A percentile compares a stretch with the other conserved stretches of the same genome.
phyloP scores from a whole-genome alignment of 2,113 vertebrate genomes.

The Eolophus roseicapilla region DNA sequence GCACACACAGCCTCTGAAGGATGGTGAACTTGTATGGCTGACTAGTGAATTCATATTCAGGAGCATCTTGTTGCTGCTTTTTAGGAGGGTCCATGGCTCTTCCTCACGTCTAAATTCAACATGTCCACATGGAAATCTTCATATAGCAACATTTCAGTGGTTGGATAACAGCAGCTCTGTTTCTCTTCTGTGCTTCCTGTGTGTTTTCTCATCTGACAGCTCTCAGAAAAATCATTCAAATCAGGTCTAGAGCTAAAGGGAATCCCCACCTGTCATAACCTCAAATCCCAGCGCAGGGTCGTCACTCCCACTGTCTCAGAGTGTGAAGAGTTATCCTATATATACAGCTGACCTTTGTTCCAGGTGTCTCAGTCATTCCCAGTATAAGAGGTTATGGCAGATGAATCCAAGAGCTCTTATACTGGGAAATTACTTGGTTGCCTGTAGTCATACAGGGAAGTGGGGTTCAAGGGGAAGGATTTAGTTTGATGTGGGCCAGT shows the following conservation, averaged over 20 bases:
- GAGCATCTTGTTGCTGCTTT: not conserved
- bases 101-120: not conserved
- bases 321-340: not conserved
- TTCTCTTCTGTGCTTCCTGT: not conserved
- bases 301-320: not conserved
- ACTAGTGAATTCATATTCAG: not conserved
- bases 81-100: not conserved
- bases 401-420: not conserved
- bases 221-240: not conserved
- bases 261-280: not conserved
- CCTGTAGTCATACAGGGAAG: not conserved
- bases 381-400: not conserved
- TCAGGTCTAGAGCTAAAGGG: not conserved
- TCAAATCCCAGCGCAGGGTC: not conserved
- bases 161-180: not conserved
- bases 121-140: not conserved
- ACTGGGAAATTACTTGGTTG: not conserved
- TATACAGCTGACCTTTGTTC: fast-evolving
- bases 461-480: fast-evolving
- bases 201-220: not conserved
- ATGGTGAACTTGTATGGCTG: not conserved
- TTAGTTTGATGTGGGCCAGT: not conserved
- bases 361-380: not conserved
- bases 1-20: not conserved
- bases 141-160: not conserved